Base-by-base conservation (phyloP, 2,113 vertebrate genomes). In the Microcebus griseorufus region DNA sequence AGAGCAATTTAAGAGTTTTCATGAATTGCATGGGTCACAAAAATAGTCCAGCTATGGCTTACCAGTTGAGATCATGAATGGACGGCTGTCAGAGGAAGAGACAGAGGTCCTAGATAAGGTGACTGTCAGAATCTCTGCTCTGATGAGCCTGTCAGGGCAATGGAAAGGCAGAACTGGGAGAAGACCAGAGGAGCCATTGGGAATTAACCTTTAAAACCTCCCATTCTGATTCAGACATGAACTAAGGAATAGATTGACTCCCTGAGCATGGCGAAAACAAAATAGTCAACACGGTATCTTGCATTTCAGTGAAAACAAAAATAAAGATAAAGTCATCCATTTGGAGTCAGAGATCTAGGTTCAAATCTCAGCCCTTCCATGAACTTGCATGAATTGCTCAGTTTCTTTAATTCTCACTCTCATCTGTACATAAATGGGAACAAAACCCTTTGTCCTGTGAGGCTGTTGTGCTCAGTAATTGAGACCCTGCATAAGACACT, bases 291-390 rank as follows among this genome's bases (percentile, higher is more conserved):
- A 53, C 7, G 34, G 0, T 27, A 17, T 7, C 34, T 76, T 64
- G 10, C 20, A 76, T 72, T 53, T 95, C 17, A 80, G 27, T 25
- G 39, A 64, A 94, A 87, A 79, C 25, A 39, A 51, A 93, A 75
- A 32, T 18, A 65, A 94, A 81, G 51, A 72, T 18, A 20, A 81
- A 72, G 0, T 53, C 23, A 32, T 9, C 23, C 78, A 58, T 51
- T 83, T 58, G 34, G 5, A 92, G 20, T 25, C 20, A 18, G 55
- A 82, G 32, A 73, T 23, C 22, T 34, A 32, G 39, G 42, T 87
- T 91, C 29, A 60, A 48, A 20, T 55, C 76, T 25, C 39, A 90
- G 13, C 16, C 3, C 27, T 93, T 83, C 27, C 13, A n/a, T 2
- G 55, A 80, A 55, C 29, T 9, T 73, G 14, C n/a, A 22, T 12